Conservation (phyloP, 1,140 invertebrate genomes). For the Apis florea region DNA sequence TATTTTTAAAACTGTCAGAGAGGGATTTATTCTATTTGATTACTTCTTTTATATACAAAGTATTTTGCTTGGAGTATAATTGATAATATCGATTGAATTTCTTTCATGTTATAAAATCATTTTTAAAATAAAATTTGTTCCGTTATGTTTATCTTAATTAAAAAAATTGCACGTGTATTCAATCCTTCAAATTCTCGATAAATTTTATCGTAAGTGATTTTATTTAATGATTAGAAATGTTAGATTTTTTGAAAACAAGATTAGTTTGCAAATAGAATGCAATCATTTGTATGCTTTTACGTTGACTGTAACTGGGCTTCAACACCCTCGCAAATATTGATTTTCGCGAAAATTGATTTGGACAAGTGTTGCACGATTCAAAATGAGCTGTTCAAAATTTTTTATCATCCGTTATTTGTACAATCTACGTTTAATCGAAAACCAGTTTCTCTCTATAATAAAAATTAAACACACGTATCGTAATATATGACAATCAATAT, state of each 20-base stretch:
- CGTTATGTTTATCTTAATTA: not conserved
- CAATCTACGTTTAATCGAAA: not conserved
- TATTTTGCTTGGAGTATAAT: too few species aligned
- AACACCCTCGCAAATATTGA: constrained; percentile 10
- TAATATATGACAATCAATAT: not conserved
- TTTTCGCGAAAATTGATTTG: constrained; percentile 16
- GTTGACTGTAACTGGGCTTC: constrained; percentile 9
- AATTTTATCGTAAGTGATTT: not conserved
- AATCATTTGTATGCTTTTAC: not conserved
- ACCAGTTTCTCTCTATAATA: not conserved
- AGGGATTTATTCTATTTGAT: too few species aligned
- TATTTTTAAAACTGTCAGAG: too few species aligned
- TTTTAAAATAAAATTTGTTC: not conserved
- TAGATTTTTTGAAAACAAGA: not conserved
- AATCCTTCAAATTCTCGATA: not conserved
- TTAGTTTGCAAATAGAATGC: not conserved
- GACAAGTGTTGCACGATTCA: not conserved
- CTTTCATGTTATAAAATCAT: not conserved
- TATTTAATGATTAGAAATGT: not conserved
- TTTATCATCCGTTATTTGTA: not conserved
- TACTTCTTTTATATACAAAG: too few species aligned
- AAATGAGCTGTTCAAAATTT: constrained; percentile 6
- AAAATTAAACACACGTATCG: not conserved
- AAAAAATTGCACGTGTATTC: not conserved
- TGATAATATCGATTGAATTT: too few species aligned